phyloP scores from a whole-genome alignment of 2,797 vertebrate genomes.

The Australoheros facetus region DNA sequence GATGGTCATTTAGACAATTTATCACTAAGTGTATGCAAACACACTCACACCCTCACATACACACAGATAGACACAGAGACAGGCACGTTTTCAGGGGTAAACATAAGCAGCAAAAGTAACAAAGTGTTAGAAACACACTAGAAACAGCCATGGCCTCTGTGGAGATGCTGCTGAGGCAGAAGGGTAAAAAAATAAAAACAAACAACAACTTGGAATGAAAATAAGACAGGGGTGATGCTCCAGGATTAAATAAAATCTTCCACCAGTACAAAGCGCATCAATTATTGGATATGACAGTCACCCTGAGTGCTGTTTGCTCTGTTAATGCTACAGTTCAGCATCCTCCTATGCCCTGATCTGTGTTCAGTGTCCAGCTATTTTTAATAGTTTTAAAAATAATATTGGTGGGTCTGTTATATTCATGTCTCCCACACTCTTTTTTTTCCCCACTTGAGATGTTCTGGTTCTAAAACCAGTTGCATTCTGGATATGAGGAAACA shows the following conservation, averaged over 20 bases:
- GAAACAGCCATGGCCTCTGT: constrained; percentile 3
- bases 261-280: neutral
- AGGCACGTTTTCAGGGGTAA: neutral
- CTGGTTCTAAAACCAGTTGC: neutral
- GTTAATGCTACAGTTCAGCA: neutral
- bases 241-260: neutral
- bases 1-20: constrained; percentile 26
- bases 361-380: neutral
- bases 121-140: constrained; percentile 2
- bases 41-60: neutral
- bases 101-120: constrained; percentile 22
- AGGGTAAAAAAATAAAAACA: neutral
- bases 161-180: neutral
- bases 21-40: neutral
- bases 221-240: neutral
- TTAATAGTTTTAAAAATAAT: constrained; percentile 2
- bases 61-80: neutral
- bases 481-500: neutral
- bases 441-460: neutral
- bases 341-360: neutral
- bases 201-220: neutral
- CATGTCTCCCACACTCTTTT: neutral
- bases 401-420: neutral
- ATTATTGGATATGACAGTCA: neutral
- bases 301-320: neutral